These are phyloP conservation scores for Agapornis roseicollis DNA, from an alignment of 2,113 vertebrate genomes.

Conservation along the genomic window DNA sequence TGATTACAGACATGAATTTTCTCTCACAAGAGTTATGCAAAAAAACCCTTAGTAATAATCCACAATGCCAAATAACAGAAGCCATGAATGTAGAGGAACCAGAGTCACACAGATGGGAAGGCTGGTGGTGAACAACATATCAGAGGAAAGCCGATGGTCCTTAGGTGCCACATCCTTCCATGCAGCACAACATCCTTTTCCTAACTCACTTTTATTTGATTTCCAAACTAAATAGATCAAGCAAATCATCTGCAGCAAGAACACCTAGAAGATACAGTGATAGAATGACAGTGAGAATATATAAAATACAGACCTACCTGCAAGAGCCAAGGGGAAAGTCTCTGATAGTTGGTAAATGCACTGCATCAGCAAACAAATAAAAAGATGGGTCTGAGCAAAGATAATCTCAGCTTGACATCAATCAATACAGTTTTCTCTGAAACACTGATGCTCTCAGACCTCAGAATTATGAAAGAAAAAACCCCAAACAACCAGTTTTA, in stretches of 20 bases:
- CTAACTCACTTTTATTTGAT: neutral
- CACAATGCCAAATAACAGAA: neutral
- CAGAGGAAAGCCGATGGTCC: fast-evolving
- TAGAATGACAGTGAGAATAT: neutral
- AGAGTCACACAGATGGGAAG: neutral
- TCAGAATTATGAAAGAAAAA: neutral
- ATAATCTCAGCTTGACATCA: neutral
- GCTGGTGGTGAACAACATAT: neutral
- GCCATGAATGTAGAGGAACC: neutral
- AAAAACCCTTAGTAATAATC: neutral
- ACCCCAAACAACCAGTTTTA: fast-evolving
- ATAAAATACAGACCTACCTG: neutral
- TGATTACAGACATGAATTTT: neutral
- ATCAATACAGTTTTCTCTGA: neutral
- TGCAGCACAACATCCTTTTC: neutral
- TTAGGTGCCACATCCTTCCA: neutral
- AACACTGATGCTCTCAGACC: neutral
- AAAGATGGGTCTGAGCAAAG: neutral
- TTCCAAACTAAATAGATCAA: neutral
- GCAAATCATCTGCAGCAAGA: neutral
- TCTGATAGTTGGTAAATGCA: neutral
- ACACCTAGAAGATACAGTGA: neutral
- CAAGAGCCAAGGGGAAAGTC: neutral
- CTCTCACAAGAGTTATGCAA: neutral
- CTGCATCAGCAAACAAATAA: neutral